These are phyloP conservation scores for Centruroides sculpturatus DNA, from an alignment of 1,140 invertebrate genomes.

Conservation along the genomic window DNA sequence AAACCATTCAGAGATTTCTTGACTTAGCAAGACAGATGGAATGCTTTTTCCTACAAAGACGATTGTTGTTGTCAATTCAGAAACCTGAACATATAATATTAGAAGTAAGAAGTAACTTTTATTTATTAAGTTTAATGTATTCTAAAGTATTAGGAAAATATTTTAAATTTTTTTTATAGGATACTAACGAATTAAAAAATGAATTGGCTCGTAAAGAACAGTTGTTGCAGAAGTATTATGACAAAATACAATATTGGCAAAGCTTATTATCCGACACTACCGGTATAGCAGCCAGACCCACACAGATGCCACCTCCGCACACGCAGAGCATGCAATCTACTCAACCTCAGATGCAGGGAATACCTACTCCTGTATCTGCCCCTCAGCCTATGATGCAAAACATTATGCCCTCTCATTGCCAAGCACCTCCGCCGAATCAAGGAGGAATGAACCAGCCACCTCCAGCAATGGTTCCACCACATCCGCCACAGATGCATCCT, in stretches of 20 bases:
- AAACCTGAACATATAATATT: constrained; percentile 83
- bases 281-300: constrained; percentile 23
- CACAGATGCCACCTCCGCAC: constrained; percentile 13
- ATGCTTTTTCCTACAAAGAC: constrained; percentile 82
- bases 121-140: neutral
- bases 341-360: neutral
- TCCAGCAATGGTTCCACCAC: constrained; percentile 1
- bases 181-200: constrained; percentile 64
- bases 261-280: constrained; percentile 57
- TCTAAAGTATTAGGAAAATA: neutral
- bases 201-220: constrained; percentile 76
- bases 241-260: constrained; percentile 80
- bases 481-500: constrained; percentile 1
- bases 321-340: neutral
- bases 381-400: constrained; percentile 1
- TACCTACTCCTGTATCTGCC: neutral
- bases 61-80: constrained; percentile 71
- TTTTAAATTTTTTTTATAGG: constrained; percentile 29
- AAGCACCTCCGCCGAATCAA: neutral
- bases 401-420: neutral
- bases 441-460: constrained; percentile 2
- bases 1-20: constrained; percentile 64
- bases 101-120: constrained; percentile 40
- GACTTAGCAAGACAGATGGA: constrained; percentile 85
- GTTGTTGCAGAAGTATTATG: constrained; percentile 71